Base-by-base conservation (phyloP, 1,140 invertebrate genomes). In the Drosophila lowei region DNA sequence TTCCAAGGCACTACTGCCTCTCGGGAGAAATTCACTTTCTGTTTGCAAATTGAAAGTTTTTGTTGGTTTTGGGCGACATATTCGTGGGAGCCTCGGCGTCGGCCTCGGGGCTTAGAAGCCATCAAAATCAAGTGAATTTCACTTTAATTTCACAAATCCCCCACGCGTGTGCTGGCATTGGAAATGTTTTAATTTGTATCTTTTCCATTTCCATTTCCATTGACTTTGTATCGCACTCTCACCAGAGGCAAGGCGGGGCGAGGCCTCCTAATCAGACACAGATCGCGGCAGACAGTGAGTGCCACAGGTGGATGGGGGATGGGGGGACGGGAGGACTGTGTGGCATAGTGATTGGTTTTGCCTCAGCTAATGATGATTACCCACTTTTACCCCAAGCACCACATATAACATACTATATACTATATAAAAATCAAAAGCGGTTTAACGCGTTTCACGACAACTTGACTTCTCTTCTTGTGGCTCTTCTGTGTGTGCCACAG, bases 391-490 rank as follows among this genome's bases (percentile, higher is more conserved):
- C 81, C 49, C 48, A 52, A 47, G 38, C 47, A 55, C 38, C 58
- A 60, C 60, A 59, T 78, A n/a, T n/a, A n/a, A n/a, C n/a, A n/a
- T n/a, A n/a, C n/a, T n/a, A n/a, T n/a, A 66, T 50, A 16, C 23
- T 50, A 63, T 56, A 74, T 85, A 85, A 85, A 85, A 85, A 85
- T 85, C 80, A 85, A 85, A 85, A 85, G 80, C 80, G 80, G 80
- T 85, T 85, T 85, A 86, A 85, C 80, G 81, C 80, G 80, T 85
- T 85, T 85, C 80, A 70, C 79, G 72, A 54, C 48, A 54, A 21
- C 38, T 61, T 8, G 25, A 2, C 46, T 47, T 47, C 16, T 47
- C 16, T 44, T 30, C 28, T 57, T 1, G 18, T 41, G 25, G 18
- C 50, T 43, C 34, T 48, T 41, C 34, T 38, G 13, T 38, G 13